phyloP scores from a whole-genome alignment of 2,888 invertebrate species.

The Diabrotica balteata region DNA sequence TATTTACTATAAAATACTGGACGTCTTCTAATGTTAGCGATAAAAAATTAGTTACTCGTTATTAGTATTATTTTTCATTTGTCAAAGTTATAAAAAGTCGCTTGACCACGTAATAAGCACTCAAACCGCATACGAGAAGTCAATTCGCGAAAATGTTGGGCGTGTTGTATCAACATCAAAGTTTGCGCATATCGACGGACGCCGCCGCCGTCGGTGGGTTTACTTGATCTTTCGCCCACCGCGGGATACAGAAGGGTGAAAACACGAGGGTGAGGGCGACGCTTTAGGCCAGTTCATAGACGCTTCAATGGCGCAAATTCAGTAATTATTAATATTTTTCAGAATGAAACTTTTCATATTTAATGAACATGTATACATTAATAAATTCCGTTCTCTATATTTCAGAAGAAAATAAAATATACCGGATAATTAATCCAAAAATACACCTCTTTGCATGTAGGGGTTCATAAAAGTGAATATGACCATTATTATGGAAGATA shows the following conservation, averaged over 20 bases:
- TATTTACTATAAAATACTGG: neutral
- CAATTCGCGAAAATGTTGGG: constrained; percentile 17
- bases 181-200: constrained; percentile 25
- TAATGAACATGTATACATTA: too few species aligned
- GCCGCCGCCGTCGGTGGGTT: constrained; percentile 10
- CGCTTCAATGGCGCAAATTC: too few species aligned
- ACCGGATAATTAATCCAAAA: too few species aligned
- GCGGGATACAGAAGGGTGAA: neutral
- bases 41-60: neutral
- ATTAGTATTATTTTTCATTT: neutral
- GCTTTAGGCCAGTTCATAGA: constrained; percentile 5
- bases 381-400: too few species aligned
- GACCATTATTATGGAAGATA: too few species aligned
- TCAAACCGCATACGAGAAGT: neutral
- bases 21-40: neutral
- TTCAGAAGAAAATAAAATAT: too few species aligned
- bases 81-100: neutral
- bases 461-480: too few species aligned
- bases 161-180: constrained; percentile 19
- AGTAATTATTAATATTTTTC: too few species aligned
- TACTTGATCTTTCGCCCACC: constrained; percentile 10
- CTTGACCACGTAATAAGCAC: neutral
- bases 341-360: too few species aligned
- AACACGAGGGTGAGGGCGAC: constrained; percentile 13
- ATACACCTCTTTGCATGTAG: too few species aligned